Base-by-base conservation (phyloP, 1,140 invertebrate genomes). In the Formica exsecta region DNA sequence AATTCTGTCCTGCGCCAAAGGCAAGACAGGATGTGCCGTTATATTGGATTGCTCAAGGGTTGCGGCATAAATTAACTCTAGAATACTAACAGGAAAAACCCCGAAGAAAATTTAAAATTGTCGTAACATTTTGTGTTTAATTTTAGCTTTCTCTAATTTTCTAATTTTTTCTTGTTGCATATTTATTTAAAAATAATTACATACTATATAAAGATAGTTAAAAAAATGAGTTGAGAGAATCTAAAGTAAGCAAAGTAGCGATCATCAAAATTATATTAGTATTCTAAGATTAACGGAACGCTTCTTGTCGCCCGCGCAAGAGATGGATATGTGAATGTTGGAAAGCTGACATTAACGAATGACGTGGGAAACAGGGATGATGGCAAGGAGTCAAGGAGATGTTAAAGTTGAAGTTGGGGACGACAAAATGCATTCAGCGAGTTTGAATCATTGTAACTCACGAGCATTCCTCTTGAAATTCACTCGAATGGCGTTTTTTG, bases 51-150 rank as follows among this genome's bases (percentile, higher is more conserved):
- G 32, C 51, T 74, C 32, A 68, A 73, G 59, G 61, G 80, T 68
- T 25, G 61, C 48, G 64, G 66, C 36, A 88, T 89, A 85, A 88
- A 85, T 88, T 89, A 85, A 85, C 74, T 51, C 48, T 51, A 19
- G 48, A 51, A 19, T 51, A 6, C 48, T 51, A 51, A 19, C 48
- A 51, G 48, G 16, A 19, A 19, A 48, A 51, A 16, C 16, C 9
- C 16, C 4, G 16, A 19, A 51, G 48, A 51, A 51, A 19, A 11
- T 48, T 51, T 19, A 11, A 51, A 51, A 48, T 48, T 48, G 44
- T 48, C 13, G 13, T 48, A 51, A 51, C 9, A 19, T 51, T 51
- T 48, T 16, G 44, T 48, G 3, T 16, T 48, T 9, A 48, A 4
- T 48, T 48, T 48, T 48, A 16, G 3, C 1, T 48, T 48, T 16